phyloP scores from a whole-genome alignment of 2,797 vertebrate genomes.

The Pangasius sanitwongsei region DNA sequence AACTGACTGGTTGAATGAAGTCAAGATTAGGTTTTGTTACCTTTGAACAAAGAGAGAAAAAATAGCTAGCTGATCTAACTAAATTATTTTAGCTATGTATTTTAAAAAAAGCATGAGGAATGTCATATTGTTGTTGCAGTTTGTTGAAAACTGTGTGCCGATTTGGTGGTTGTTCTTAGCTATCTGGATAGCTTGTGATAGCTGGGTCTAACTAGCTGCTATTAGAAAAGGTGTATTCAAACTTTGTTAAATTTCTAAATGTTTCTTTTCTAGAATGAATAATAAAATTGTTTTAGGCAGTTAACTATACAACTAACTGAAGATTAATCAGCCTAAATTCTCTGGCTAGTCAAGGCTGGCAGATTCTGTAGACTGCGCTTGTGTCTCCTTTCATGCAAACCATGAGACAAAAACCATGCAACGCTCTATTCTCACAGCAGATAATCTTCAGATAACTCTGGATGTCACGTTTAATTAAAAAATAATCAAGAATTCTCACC shows the following conservation, averaged over 20 bases:
- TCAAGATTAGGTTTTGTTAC: neutral
- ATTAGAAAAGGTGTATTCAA: neutral
- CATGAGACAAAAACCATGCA: neutral
- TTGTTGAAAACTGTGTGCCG: neutral
- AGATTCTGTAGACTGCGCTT: neutral
- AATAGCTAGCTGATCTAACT: neutral
- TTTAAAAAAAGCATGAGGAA: neutral
- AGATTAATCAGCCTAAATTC: neutral
- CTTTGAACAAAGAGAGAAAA: neutral
- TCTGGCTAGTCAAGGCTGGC: neutral
- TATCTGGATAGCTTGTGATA: neutral
- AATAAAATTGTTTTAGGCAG: neutral
- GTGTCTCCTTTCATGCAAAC: neutral
- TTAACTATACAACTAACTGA: neutral
- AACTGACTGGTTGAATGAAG: neutral
- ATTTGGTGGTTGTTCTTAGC: neutral
- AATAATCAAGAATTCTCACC: neutral
- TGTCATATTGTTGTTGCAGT: neutral
- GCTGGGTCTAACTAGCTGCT: neutral
- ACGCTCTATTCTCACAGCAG: neutral
- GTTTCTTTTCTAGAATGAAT: neutral
- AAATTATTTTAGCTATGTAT: neutral
- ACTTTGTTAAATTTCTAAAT: neutral
- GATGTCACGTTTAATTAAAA: neutral
- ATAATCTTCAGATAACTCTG: neutral